phyloP scores from a whole-genome alignment of 2,888 invertebrate genomes.

The Rhamphomyia laevipes region DNA sequence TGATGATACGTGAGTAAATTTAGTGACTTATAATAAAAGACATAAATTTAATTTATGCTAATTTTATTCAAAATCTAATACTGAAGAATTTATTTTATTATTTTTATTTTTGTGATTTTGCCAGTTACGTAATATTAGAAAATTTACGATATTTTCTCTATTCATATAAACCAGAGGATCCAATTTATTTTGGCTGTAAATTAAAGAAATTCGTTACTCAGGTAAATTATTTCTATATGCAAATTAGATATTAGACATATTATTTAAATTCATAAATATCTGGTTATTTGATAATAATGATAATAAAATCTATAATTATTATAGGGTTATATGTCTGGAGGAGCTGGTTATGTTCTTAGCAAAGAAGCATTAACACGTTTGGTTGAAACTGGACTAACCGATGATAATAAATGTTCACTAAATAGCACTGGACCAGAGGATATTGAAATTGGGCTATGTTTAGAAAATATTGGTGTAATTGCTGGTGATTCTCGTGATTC shows the following conservation, averaged over 20 bases:
- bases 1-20: constrained; percentile 78
- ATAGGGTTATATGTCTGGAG: constrained; percentile 83
- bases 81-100: background rate
- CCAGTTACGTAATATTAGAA: constrained; percentile 78
- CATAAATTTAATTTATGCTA: background rate
- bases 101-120: constrained; percentile 20
- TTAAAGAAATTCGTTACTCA: constrained; percentile 36
- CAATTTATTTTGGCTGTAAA: constrained; percentile 76
- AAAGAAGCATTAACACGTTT: constrained; percentile 67
- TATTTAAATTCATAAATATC: too few species aligned
- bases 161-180: constrained; percentile 52
- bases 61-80: background rate
- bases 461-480: constrained; percentile 72
- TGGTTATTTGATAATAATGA: too few species aligned
- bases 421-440: constrained; percentile 42
- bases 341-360: constrained; percentile 93
- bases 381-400: constrained; percentile 59
- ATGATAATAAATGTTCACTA: constrained; percentile 40
- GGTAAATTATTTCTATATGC: too few species aligned
- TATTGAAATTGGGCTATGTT: constrained; percentile 51
- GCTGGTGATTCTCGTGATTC: constrained; percentile 87
- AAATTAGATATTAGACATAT: too few species aligned
- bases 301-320: constrained; percentile 25
- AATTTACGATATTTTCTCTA: constrained; percentile 78
- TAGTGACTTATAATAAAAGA: background rate